These are phyloP conservation scores for Carduelis carduelis DNA, from an alignment of 2,797 vertebrate genomes.

Conservation along the genomic window DNA sequence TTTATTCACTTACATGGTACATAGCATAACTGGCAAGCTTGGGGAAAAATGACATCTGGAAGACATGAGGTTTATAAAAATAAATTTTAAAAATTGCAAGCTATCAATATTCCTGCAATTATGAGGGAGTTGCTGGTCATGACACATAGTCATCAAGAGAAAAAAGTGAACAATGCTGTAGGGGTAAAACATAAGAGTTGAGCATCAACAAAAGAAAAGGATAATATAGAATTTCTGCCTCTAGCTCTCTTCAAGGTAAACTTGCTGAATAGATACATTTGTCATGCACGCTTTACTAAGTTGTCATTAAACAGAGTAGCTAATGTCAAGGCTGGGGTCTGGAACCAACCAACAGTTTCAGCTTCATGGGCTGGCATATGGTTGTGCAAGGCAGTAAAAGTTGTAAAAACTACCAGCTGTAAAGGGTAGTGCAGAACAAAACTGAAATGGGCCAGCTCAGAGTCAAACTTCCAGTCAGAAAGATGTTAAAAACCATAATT, in stretches of 20 bases:
- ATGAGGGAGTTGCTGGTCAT: not conserved
- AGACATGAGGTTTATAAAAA: not conserved
- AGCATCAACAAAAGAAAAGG: not conserved
- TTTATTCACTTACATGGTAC: not conserved
- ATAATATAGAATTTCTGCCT: not conserved
- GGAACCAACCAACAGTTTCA: not conserved
- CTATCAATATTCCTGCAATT: not conserved
- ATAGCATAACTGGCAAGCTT: not conserved
- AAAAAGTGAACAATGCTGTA: not conserved
- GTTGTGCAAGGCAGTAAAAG: not conserved
- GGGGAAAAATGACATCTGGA: not conserved
- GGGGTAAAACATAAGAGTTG: not conserved
- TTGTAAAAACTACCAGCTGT: not conserved
- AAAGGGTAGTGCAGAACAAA: not conserved
- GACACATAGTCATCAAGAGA: not conserved
- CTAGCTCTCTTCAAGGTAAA: not conserved
- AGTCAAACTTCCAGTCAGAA: not conserved
- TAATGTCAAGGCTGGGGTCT: not conserved
- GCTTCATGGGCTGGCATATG: fast-evolving
- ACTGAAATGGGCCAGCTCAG: not conserved
- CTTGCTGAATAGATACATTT: not conserved
- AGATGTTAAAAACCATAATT: not conserved
- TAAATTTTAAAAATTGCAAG: not conserved
- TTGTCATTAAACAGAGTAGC: not conserved
- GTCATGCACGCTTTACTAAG: not conserved